These are phyloP conservation scores for Turritopsis rubra DNA, from an alignment of 30 jellyfish, hydroid and myxozoan species.

Conservation along the genomic window DNA sequence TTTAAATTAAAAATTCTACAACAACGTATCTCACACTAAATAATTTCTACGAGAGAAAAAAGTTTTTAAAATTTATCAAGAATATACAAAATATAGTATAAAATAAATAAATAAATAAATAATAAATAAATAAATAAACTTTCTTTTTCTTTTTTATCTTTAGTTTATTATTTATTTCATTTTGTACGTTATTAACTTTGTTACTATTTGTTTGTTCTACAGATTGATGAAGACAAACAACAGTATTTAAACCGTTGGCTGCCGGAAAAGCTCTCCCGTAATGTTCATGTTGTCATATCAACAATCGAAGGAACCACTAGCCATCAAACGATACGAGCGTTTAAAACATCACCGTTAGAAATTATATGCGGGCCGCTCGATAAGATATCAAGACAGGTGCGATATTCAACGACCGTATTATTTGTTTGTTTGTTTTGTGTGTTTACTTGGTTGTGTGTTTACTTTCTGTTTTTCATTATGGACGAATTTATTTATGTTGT, in stretches of 20 bases:
- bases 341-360: conserved; percentile 77
- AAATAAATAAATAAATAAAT: no score
- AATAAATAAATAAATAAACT: no score
- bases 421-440: conserved; percentile 13
- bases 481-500: neutral
- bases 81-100: no score
- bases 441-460: neutral
- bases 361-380: conserved; percentile 93
- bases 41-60: no score
- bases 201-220: neutral
- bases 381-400: conserved; percentile 58
- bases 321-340: conserved; percentile 83
- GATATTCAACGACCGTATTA: neutral
- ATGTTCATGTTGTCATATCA: conserved; percentile 86
- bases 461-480: neutral
- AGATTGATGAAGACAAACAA: conserved; percentile 98
- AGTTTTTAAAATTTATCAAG: no score
- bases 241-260: conserved; percentile 87
- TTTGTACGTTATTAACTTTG: neutral
- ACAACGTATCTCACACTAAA: no score
- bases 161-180: neutral
- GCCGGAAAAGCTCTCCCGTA: conserved; percentile 78
- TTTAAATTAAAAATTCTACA: no score
- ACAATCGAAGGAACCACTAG: conserved; percentile 96
- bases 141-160: no score